These are phyloP conservation scores for Agrilus biguttatus DNA, from an alignment of 2,888 invertebrate species.

Conservation along the genomic window DNA sequence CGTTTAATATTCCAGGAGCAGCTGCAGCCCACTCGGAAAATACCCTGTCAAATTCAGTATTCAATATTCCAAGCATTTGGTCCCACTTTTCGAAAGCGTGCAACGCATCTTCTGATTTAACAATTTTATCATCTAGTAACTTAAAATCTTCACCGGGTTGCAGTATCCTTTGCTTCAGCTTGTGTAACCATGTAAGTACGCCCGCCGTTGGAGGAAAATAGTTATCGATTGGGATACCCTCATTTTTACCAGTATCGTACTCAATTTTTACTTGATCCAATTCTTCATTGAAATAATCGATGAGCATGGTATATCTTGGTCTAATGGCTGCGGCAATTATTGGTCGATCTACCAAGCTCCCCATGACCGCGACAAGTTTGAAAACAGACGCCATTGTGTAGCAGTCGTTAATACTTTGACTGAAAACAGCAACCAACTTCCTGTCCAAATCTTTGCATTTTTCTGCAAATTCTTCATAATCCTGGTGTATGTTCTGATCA, in stretches of 20 bases:
- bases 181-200: constrained; percentile 50
- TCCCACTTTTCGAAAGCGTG: constrained; percentile 45
- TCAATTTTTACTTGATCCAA: constrained; percentile 50
- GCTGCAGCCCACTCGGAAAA: constrained; percentile 54
- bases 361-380: constrained; percentile 38
- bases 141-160: constrained; percentile 46
- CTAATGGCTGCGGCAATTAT: constrained; percentile 58
- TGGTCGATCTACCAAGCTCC: constrained; percentile 58
- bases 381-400: constrained; percentile 46
- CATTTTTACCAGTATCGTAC: constrained; percentile 40
- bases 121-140: constrained; percentile 48
- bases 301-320: constrained; percentile 48
- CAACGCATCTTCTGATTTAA: constrained; percentile 36
- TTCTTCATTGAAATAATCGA: constrained; percentile 49
- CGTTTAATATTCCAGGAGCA: constrained; percentile 49
- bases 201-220: constrained; percentile 69
- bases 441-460: constrained; percentile 60
- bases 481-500: constrained; percentile 47
- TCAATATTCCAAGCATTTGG: constrained; percentile 51
- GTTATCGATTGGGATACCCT: constrained; percentile 41
- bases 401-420: constrained; percentile 70
- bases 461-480: constrained; percentile 45
- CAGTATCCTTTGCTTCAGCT: constrained; percentile 44
- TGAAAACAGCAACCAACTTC: constrained; percentile 63
- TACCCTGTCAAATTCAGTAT: constrained; percentile 43